phyloP scores from a whole-genome alignment of 2,888 invertebrate genomes.

The Aromia moschata region DNA sequence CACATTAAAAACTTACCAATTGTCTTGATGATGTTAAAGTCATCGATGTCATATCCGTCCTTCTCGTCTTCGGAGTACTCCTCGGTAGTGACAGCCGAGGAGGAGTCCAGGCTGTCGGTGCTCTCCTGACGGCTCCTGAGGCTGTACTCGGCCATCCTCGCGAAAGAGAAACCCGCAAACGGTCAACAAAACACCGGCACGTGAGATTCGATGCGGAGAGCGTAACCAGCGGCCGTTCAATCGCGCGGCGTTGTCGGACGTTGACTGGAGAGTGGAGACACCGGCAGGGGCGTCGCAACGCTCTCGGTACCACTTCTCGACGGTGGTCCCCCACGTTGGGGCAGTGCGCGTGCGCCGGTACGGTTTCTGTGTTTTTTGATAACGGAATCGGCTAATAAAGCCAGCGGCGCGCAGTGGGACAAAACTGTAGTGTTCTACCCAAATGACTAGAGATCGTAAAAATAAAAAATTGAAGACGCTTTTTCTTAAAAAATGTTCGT shows the following conservation, averaged over 20 bases:
- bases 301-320: constrained; percentile 27
- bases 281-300: constrained; percentile 37
- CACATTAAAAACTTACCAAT: constrained; percentile 76
- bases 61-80: constrained; percentile 68
- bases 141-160: constrained; percentile 52
- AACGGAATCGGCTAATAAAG: too few species aligned
- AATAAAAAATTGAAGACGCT: too few species aligned
- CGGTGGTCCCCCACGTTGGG: constrained; percentile 36
- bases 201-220: constrained; percentile 26
- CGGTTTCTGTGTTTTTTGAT: too few species aligned
- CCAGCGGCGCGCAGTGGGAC: too few species aligned
- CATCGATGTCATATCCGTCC: constrained; percentile 70
- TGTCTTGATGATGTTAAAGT: constrained; percentile 86
- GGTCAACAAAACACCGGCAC: constrained; percentile 27
- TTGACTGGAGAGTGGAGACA: constrained; percentile 42
- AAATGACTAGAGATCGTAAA: too few species aligned
- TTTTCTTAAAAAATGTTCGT: too few species aligned
- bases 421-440: too few species aligned
- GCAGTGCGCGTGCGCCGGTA: too few species aligned
- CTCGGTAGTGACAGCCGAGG: constrained; percentile 62
- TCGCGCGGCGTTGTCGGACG: constrained; percentile 33
- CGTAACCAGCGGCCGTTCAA: constrained; percentile 25
- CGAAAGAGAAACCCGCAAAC: constrained; percentile 2
- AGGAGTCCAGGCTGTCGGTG: constrained; percentile 59
- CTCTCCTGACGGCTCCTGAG: constrained; percentile 58